Evolutionary conservation across 2,888 invertebrate genomes (phyloP), one percentile per base, ranked within the genome.

Genomic region (Agonopterix heracliana): DNA sequence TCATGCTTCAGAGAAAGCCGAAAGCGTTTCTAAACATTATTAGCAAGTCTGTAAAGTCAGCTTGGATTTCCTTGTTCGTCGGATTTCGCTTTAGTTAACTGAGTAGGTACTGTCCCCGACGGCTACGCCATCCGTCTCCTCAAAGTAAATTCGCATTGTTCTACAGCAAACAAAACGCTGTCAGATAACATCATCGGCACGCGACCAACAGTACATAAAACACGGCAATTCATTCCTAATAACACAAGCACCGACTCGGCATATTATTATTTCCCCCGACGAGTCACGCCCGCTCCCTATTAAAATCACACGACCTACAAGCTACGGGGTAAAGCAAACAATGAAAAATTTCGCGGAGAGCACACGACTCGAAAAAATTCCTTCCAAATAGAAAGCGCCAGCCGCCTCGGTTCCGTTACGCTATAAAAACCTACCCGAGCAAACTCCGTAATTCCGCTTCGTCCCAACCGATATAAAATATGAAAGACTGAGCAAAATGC

Each of bases 391-490:
- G 75, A 79, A 81, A 71, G 72, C 68, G 71, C 67, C 71, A 66
- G 69, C 69, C 74, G 76, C 74, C 66, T 69, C 72, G 65, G 76
- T 77, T 78, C 48, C 63, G 67, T 63, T 63, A 58, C 73, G 77
- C 75, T 79, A 81, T 84, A 87, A 86, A 86, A 87, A 86, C 78
- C 78, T 71, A 83, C 74, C 82, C 74, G 73, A 82, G 80, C 82
- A 81, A 82, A 84, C 81, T 86, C 81, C 68, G 86, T 84, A 86
- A 85, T 82, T 80, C 80, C 79, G 78, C 74, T 72, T 63, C 75
- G 75, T 75, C 78, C 81, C 80, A 63, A 75, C 77, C 81, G 78
- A 81, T 86, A 86, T 87, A 86, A 87, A 87, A 87, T 87, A 86
- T 87, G 87, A 87, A 87, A 85, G 83, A 81, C 81, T 77, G 85